Percentiles rank a stretch among this genome's conserved stretches.
phyloP scores from a whole-genome alignment of 2,888 invertebrate genomes.

The Imbricaverruca yamaguchii region DNA sequence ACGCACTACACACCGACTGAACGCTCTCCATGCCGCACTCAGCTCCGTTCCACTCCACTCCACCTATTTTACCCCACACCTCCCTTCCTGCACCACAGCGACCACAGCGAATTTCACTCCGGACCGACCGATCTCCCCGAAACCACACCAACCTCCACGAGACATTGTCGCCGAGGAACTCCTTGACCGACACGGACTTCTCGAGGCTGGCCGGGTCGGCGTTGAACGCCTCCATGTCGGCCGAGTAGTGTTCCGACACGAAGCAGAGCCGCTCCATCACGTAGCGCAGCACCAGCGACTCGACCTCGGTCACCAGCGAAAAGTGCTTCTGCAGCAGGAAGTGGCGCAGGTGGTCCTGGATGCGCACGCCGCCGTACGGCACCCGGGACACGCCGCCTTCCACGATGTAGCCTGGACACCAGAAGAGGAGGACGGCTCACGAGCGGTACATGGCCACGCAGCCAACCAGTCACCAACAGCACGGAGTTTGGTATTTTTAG shows the following conservation, averaged over 20 bases:
- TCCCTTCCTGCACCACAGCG: no score
- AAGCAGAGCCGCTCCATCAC: slow-evolving; percentile 42
- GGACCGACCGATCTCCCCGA: no score
- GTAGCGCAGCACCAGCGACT: slow-evolving; percentile 38
- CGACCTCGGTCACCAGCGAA: slow-evolving; percentile 40
- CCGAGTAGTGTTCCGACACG: slow-evolving; percentile 44
- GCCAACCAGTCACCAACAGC: no score
- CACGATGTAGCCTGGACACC: slow-evolving; percentile 42
- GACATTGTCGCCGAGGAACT: slow-evolving; percentile 36
- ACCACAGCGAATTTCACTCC: no score
- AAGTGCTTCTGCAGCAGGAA: slow-evolving; percentile 41
- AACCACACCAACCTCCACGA: slow-evolving; percentile 36
- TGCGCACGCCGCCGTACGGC: slow-evolving; percentile 48
- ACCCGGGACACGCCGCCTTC: slow-evolving; percentile 48
- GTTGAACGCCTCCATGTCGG: slow-evolving; percentile 41
- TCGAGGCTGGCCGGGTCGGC: slow-evolving; percentile 39
- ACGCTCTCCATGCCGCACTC: no score
- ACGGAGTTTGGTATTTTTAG: no score
- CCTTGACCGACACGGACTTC: slow-evolving; percentile 36
- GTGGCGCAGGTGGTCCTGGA: slow-evolving; percentile 44
- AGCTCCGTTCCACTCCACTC: no score
- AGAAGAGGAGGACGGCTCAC: not conserved
- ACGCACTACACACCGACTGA: no score
- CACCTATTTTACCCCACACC: no score
- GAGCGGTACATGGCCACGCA: no score